A percentile compares a stretch with the other conserved stretches of the same genome.
Evolutionary conservation across 2,888 invertebrate species (phyloP).

Genomic region (Drosophila kanekoi): DNA sequence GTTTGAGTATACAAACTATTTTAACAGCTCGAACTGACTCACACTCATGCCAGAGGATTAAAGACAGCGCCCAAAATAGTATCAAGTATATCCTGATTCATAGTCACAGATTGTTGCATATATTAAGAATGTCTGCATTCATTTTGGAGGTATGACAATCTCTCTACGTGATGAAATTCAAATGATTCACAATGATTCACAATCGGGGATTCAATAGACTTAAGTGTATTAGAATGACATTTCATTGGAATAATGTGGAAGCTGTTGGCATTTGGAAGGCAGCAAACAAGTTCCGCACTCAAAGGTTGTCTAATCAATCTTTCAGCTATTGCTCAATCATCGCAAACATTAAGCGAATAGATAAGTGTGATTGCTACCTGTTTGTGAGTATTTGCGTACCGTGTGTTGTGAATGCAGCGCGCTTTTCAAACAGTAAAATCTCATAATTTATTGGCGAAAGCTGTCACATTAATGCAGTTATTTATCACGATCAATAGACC

Average conservation of each 20-base stretch:
- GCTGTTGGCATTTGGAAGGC: slow-evolving; percentile 30
- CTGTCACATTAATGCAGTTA: slow-evolving; percentile 78
- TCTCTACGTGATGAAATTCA: not conserved
- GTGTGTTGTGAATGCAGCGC: slow-evolving; percentile 6
- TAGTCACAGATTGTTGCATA: not conserved
- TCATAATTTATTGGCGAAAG: slow-evolving; percentile 67
- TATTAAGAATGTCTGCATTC: too few relatives aligned
- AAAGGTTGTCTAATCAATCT: slow-evolving; percentile 30
- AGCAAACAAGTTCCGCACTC: slow-evolving; percentile 26
- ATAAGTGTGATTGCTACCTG: slow-evolving; percentile 26
- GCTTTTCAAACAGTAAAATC: slow-evolving; percentile 48
- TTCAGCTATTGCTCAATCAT: slow-evolving; percentile 43
- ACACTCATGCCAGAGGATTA: slow-evolving; percentile 26
- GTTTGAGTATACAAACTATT: not conserved
- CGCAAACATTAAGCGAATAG: slow-evolving; percentile 13
- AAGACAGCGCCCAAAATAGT: slow-evolving; percentile 6
- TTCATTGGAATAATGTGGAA: slow-evolving; percentile 1
- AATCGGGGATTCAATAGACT: not conserved
- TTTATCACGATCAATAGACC: slow-evolving; percentile 67
- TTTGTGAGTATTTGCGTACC: slow-evolving; percentile 12
- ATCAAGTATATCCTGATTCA: slow-evolving; percentile 2
- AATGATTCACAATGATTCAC: slow-evolving; percentile 11
- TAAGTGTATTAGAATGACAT: slow-evolving; percentile 2
- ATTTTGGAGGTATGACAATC: too few relatives aligned
- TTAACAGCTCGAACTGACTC: slow-evolving; percentile 15